Evolutionary conservation across 2,888 invertebrate species (phyloP), one percentile per base, ranked within the genome.

Genomic region (Acronicta alni): DNA sequence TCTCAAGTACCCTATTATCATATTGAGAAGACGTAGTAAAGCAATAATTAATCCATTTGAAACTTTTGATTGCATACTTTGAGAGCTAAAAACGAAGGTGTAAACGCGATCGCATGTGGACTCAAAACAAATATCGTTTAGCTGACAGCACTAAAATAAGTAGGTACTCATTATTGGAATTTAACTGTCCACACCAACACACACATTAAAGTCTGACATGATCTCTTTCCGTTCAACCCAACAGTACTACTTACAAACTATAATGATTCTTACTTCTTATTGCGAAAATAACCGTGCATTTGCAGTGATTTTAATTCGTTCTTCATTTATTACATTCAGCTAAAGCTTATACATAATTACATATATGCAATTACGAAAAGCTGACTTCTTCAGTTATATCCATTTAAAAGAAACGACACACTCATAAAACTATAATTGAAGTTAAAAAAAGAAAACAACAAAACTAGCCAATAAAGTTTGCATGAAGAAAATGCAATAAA

Each of bases 41-140:
- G 68, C 81, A 73, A 71, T 80, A 84, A 87, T 88, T 84, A 86
- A 79, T 82, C 75, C 67, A 75, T 66, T 81, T 82, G 59, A 77
- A 83, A 71, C 49, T 67, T 75, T 72, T 79, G 80, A 83, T 82
- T 80, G 72, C 57, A 75, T 57, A 61, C 67, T 77, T 70, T 68
- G 62, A 69, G 68, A 68, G 65, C 71, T 54, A 77, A 75, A 77
- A 67, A 67, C 43, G 59, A 71, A 77, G 68, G 17, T 55, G 38
- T 54, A 75, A 67, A 68, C 69, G 74, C 68, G 57, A 72, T 82
- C 72, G 81, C 80, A 75, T 80, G 79, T 74, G 74, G 69, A 80
- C 77, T 79, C 69, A 80, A 85, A 85, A 83, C 82, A 85, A 87
- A 84, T 77, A 86, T 77, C 71, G 59, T 74, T 74, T 72, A 59